Evolutionary conservation across 2,797 vertebrate species (phyloP).

Genomic region (Balearica regulorum): DNA sequence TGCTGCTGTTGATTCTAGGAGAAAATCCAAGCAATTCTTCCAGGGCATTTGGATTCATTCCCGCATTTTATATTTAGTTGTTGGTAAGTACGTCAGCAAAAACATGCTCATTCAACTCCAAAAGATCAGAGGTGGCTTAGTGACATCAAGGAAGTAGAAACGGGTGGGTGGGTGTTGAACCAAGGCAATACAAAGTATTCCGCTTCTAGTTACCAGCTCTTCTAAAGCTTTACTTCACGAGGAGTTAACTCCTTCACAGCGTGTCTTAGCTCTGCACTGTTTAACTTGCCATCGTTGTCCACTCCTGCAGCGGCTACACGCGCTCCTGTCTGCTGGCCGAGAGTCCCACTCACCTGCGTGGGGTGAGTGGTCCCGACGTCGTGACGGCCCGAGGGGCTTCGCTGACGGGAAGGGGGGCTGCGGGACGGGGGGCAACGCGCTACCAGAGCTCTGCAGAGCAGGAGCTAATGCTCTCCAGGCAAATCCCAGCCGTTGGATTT

Average conservation of each 20-base stretch:
- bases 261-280: accelerated
- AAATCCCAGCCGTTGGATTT: background rate
- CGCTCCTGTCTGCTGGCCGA: too few relatives aligned
- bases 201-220: background rate
- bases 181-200: background rate
- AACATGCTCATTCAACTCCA: background rate
- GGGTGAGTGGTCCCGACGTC: accelerated
- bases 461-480: background rate
- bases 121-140: background rate
- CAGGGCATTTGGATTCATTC: background rate
- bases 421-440: accelerated
- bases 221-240: accelerated
- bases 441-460: background rate
- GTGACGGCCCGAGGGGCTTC: background rate
- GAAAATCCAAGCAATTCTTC: background rate
- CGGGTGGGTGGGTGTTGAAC: background rate
- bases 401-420: background rate
- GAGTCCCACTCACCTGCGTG: background rate
- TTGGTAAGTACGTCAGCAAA: constrained; percentile 26
- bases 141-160: constrained; percentile 42
- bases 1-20: background rate
- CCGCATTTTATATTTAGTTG: background rate
- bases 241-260: background rate
- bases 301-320: background rate
- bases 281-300: accelerated